Evolutionary conservation across 2,113 vertebrate species (phyloP).

Genomic region (Hemiprocne comata): DNA sequence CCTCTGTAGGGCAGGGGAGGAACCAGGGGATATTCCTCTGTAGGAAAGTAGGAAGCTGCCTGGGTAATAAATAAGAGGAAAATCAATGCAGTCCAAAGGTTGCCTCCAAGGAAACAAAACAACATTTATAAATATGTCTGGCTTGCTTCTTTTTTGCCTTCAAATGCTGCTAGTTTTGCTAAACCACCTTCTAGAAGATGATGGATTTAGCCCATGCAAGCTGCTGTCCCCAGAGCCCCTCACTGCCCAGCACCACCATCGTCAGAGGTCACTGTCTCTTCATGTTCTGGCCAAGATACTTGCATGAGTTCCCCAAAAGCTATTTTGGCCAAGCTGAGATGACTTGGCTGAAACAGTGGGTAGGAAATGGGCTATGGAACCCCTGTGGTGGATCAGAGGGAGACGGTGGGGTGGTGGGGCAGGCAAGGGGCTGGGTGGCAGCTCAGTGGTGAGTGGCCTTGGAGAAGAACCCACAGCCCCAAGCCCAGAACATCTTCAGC

Average conservation of each 20-base stretch:
- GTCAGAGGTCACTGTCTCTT: not conserved
- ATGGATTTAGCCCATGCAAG: not conserved
- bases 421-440: not conserved
- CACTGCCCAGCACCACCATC: fast-evolving
- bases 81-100: conserved; percentile 67
- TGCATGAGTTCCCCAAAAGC: not conserved
- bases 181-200: not conserved
- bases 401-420: not conserved
- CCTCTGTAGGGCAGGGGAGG: not conserved
- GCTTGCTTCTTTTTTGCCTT: conserved; percentile 5
- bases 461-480: not conserved
- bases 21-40: not conserved
- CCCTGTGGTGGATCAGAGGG: not conserved
- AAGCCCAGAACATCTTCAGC: not conserved
- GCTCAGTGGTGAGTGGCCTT: no score
- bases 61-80: conserved; percentile 54
- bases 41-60: conserved; percentile 31
- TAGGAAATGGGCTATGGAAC: not conserved
- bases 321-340: not conserved
- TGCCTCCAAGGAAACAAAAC: conserved; percentile 64
- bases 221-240: not conserved
- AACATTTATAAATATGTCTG: conserved; percentile 38
- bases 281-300: not conserved
- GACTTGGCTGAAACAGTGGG: not conserved
- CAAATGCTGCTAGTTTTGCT: not conserved